phyloP scores from a whole-genome alignment of 2,113 vertebrate genomes.

The Cercopithecus mona region DNA sequence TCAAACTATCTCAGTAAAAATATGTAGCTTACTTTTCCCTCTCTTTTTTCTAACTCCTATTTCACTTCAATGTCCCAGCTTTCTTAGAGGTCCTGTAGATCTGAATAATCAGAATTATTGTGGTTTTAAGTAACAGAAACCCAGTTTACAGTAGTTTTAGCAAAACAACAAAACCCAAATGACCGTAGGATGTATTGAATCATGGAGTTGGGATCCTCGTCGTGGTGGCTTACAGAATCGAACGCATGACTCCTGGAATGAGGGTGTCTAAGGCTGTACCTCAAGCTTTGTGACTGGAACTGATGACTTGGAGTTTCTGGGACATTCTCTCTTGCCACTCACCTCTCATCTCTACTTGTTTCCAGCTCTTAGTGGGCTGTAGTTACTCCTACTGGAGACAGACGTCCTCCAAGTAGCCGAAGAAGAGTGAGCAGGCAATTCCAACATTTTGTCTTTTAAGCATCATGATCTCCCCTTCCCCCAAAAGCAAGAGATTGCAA shows the following conservation, averaged over 20 bases:
- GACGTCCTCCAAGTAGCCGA: background rate
- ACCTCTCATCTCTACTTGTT: background rate
- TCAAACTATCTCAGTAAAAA: background rate
- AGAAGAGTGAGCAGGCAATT: background rate
- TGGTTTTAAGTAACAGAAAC: background rate
- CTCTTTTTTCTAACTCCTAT: background rate
- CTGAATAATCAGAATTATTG: background rate
- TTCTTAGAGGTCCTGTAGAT: background rate
- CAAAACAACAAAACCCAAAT: background rate
- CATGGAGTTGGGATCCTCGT: too few species aligned
- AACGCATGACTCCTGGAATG: background rate
- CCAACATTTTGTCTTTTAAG: background rate
- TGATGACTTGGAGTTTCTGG: rapidly evolving
- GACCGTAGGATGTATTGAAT: background rate
- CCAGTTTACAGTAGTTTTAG: background rate
- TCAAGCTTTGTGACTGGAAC: background rate
- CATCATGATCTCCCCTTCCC: background rate
- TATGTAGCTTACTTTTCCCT: background rate
- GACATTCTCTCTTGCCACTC: background rate
- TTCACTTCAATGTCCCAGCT: background rate
- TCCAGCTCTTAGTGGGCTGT: background rate
- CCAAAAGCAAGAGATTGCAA: background rate
- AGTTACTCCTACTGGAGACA: background rate
- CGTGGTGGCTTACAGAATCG: background rate
- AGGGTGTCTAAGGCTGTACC: background rate